Percentiles rank a stretch among this genome's conserved stretches.
These are phyloP conservation scores for Menidia menidia DNA, from an alignment of 2,797 vertebrate genomes.

Conservation along the genomic window DNA sequence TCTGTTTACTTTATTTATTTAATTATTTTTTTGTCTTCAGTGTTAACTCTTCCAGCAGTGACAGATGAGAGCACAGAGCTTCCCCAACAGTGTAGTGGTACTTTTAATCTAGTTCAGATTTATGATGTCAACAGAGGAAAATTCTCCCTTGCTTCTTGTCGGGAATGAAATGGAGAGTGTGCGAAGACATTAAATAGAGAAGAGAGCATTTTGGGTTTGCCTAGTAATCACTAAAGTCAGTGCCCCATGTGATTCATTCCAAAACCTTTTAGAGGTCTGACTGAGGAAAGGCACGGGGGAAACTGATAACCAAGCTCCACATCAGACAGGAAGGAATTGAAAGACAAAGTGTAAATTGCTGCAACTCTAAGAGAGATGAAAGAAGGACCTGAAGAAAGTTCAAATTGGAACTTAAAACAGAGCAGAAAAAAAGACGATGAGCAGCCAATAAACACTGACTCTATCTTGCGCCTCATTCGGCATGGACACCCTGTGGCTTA, in stretches of 20 bases:
- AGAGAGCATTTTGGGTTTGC: constrained; percentile 58
- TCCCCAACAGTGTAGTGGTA: constrained; percentile 67
- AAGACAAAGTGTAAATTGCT: constrained; percentile 79
- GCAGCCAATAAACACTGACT: constrained; percentile 82
- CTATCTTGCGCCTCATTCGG: constrained; percentile 79
- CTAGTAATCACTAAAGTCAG: constrained; percentile 63
- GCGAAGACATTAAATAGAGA: constrained; percentile 77
- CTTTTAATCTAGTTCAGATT: constrained; percentile 81
- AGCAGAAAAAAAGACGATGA: constrained; percentile 71
- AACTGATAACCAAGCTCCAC: constrained; percentile 75
- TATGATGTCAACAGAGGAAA: constrained; percentile 79
- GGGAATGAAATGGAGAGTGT: constrained; percentile 74
- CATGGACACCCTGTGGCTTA: constrained; percentile 78
- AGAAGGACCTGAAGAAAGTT: constrained; percentile 73
- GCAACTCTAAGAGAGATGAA: constrained; percentile 77
- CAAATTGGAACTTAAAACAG: constrained; percentile 81
- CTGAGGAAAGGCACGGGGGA: constrained; percentile 63
- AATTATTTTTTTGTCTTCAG: constrained; percentile 16
- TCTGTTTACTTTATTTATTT: not conserved
- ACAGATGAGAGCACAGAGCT: constrained; percentile 71
- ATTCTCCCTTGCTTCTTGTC: constrained; percentile 68
- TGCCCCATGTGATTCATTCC: constrained; percentile 74
- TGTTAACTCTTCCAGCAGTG: constrained; percentile 70
- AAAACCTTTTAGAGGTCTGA: constrained; percentile 73
- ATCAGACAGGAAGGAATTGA: constrained; percentile 75